These are phyloP conservation scores for Poeciliopsis turrubarensis DNA, from an alignment of 2,113 vertebrate species.

Conservation along the genomic window DNA sequence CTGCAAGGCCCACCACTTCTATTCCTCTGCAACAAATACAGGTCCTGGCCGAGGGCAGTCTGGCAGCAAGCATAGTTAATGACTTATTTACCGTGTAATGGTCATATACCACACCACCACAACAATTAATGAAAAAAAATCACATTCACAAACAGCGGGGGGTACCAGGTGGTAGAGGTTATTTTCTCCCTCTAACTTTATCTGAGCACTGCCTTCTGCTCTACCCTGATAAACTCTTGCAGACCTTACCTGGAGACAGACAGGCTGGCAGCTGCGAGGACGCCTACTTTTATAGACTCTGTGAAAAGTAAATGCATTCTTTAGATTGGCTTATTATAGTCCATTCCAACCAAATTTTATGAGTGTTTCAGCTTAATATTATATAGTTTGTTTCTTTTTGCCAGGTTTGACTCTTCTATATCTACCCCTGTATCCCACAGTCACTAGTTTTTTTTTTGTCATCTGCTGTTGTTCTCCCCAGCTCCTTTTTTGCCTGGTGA, in stretches of 20 bases:
- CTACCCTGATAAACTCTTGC: conserved; percentile 69
- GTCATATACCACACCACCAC: conserved; percentile 75
- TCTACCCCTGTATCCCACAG: conserved; percentile 25
- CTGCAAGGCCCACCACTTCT: conserved; percentile 72
- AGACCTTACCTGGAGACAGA: conserved; percentile 68
- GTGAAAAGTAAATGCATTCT: conserved; percentile 38
- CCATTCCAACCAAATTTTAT: neutral
- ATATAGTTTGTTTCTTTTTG: conserved; percentile 18
- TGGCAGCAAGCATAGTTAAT: conserved; percentile 78
- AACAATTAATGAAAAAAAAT: conserved; percentile 80
- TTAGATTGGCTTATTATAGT: conserved; percentile 51
- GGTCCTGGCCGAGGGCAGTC: conserved; percentile 71
- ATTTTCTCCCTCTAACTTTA: conserved; percentile 77
- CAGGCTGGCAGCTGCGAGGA: conserved; percentile 62
- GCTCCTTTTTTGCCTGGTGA: conserved; percentile 72
- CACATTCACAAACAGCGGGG: conserved; percentile 64
- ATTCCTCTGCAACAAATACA: conserved; percentile 80
- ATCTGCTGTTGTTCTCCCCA: conserved; percentile 58
- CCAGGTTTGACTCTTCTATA: conserved; percentile 35
- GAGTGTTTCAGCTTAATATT: conserved; percentile 3
- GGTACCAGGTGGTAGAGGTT: conserved; percentile 73
- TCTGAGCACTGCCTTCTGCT: conserved; percentile 75
- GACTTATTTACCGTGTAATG: conserved; percentile 82
- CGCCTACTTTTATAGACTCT: conserved; percentile 59
- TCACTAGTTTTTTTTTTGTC: conserved; percentile 33